Base-by-base conservation (phyloP, 1,140 invertebrate genomes). In the Papilio polytes region DNA sequence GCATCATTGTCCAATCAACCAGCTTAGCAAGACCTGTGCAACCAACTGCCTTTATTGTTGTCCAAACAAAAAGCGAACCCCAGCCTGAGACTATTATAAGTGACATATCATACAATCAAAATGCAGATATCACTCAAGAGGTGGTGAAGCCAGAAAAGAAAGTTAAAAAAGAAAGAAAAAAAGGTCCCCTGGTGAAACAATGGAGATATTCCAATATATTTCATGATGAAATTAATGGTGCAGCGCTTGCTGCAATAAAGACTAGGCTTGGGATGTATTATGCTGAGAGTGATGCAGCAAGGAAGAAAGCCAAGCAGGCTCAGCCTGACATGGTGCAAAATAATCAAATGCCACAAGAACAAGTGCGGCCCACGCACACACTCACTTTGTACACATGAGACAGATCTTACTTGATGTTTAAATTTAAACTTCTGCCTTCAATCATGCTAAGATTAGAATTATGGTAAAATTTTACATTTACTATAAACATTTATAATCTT, bases 131-230 rank as follows among this genome's bases (percentile, higher is more conserved):
- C 66, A 85, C 80, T 76, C 82, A 80, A 20, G 80, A 83, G 79
- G 73, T 76, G 74, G 79, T 41, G 82, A 85, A 77, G 84, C 20
- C 56, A 8, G 56, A 90, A 20, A 91, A 91, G 46, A 92, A 92
- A 86, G 44, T 86, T 18, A 91, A 91, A 82, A 94, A 92, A 74
- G 91, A 94, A 53, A 94, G 89, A 83, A 94, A 91, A 83, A 92
- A 88, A 63, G 95, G 95, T 26, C 95, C 95, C 46, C 79, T 94
- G 8, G 95, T 95, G 0, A 95, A 95, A 82, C 95, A 95, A 80
- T 95, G 95, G 95, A 88, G 95, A 82, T 95, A 95, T 81, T 95
- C 92, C 18, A 95, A 94, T 80, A 94, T 95, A 84, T 95, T 95
- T 83, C 95, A 95, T 87, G 94, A 95, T 85, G 94, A 95, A 85